Conservation (phyloP, 2,797 vertebrate genomes). For the Lateolabrax maculatus region DNA sequence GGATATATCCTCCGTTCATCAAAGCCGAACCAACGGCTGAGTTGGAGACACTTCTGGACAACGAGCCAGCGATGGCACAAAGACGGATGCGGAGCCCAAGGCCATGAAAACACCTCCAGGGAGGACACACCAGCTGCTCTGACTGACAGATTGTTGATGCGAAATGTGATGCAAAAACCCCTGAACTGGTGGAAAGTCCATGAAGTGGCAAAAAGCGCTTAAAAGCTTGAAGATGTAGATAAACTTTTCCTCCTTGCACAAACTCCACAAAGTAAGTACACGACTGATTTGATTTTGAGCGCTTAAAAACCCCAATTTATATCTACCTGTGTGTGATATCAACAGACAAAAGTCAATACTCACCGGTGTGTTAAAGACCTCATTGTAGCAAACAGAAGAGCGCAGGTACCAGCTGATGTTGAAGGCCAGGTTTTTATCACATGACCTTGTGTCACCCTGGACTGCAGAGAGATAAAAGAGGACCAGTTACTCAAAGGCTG, state of each 20-base stretch:
- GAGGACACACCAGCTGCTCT: conserved; percentile 19
- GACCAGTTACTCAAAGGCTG: neutral
- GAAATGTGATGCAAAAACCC: conserved; percentile 4
- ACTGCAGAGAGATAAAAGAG: conserved; percentile 77
- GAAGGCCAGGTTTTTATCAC: conserved; percentile 85
- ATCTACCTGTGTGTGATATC: neutral
- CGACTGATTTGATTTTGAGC: neutral
- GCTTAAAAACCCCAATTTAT: neutral
- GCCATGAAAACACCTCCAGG: conserved; percentile 5
- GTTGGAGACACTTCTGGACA: conserved; percentile 8
- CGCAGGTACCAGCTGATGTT: conserved; percentile 96
- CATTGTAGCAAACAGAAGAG: conserved; percentile 96
- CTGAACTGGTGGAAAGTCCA: neutral
- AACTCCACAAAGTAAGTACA: neutral
- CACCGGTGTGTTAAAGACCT: conserved; percentile 95
- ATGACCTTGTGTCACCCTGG: conserved; percentile 85
- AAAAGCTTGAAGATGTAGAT: neutral
- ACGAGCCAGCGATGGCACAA: conserved; percentile 1
- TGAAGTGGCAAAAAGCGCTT: neutral
- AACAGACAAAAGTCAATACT: conserved; percentile 61
- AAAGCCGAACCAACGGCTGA: conserved; percentile 9
- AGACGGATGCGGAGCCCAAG: conserved; percentile 1
- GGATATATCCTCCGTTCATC: neutral
- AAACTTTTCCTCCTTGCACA: neutral
- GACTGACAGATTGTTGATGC: conserved; percentile 22